These are phyloP conservation scores for Misgurnus mizolepis DNA, from an alignment of 2,113 vertebrate genomes.

Conservation along the genomic window DNA sequence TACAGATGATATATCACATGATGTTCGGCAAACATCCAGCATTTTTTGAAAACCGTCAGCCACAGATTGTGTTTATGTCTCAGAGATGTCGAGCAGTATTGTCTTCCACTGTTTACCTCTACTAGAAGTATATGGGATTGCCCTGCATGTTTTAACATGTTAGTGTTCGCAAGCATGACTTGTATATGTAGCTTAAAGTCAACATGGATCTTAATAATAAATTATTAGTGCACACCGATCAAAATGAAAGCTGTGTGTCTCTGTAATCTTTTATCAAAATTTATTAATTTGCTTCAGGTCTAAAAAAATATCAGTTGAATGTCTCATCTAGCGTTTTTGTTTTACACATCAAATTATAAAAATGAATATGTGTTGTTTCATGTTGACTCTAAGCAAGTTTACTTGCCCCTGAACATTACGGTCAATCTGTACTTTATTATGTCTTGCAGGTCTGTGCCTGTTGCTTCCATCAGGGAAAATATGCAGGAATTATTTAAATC, in stretches of 20 bases:
- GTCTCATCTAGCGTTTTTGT: background rate
- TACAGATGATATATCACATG: background rate
- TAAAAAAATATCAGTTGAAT: no score
- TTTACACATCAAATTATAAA: no score
- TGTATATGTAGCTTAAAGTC: background rate
- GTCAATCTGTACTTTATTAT: background rate
- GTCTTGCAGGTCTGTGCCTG: background rate
- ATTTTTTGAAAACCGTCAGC: background rate
- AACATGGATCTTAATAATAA: background rate
- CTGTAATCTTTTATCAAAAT: background rate
- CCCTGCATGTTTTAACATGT: background rate
- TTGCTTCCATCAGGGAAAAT: slow-evolving; percentile 9
- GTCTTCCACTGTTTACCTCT: slow-evolving; percentile 21
- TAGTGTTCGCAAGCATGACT: background rate
- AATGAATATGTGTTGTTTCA: background rate
- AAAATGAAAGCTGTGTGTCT: background rate
- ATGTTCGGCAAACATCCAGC: background rate
- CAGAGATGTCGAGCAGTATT: background rate
- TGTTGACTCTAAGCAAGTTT: background rate
- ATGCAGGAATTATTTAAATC: background rate
- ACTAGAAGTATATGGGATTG: background rate
- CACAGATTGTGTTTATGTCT: background rate
- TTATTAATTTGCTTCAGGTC: no score
- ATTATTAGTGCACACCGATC: no score
- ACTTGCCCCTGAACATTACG: background rate